Evolutionary conservation across 2,113 vertebrate species (phyloP).

Genomic region (Hippoglossus stenolepis): DNA sequence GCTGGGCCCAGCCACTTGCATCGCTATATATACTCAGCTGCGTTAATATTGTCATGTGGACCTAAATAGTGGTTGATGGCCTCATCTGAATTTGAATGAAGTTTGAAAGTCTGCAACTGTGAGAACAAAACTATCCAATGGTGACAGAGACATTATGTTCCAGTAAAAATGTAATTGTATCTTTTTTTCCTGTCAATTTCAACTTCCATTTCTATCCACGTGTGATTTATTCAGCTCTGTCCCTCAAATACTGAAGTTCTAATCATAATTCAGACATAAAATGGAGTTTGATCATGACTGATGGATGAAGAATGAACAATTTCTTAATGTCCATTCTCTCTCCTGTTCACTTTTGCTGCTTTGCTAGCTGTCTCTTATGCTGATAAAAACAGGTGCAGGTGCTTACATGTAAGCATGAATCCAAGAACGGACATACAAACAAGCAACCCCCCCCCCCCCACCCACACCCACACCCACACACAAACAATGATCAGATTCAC

Average conservation of each 20-base stretch:
- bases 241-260: neutral
- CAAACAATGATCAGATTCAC: constrained; percentile 52
- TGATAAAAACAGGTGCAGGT: constrained; percentile 29
- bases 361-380: neutral
- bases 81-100: neutral
- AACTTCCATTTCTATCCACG: neutral
- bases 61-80: neutral
- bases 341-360: neutral
- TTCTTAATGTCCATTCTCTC: neutral
- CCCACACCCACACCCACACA: constrained; percentile 16
- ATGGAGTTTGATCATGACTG: constrained; percentile 10
- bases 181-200: neutral
- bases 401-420: neutral
- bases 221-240: constrained; percentile 18
- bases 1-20: too few relatives aligned
- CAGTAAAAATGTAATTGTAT: neutral
- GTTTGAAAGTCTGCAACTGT: neutral
- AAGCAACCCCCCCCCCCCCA: constrained; percentile 18
- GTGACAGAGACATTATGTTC: neutral
- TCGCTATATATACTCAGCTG: neutral
- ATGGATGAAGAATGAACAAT: neutral
- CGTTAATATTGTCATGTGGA: neutral
- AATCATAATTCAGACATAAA: constrained; percentile 9
- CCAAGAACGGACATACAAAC: neutral
- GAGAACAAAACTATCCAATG: neutral